These are phyloP conservation scores for Drosophila kikkawai DNA, from an alignment of 1,140 invertebrate species.

Conservation along the genomic window DNA sequence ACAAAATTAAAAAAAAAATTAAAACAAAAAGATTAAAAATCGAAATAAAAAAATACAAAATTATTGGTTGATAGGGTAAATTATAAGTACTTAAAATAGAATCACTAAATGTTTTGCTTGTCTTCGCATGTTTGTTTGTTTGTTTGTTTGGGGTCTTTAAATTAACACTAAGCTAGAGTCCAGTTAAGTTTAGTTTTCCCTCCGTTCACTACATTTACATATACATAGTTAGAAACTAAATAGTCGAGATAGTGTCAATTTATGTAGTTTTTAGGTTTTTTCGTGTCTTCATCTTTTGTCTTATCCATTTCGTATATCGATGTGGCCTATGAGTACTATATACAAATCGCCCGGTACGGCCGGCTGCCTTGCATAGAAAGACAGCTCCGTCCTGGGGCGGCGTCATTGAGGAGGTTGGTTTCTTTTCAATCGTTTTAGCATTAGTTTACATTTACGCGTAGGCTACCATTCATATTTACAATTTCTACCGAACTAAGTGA, in stretches of 20 bases:
- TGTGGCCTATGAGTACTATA: conserved; percentile 63
- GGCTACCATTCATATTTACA: conserved; percentile 61
- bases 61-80: conserved; percentile 49
- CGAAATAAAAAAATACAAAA: conserved; percentile 41
- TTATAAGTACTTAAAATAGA: conserved; percentile 74
- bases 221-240: conserved; percentile 66
- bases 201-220: conserved; percentile 50
- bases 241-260: conserved; percentile 80
- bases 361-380: conserved; percentile 66
- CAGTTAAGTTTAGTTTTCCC: conserved; percentile 63
- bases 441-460: conserved; percentile 47
- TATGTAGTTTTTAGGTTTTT: conserved; percentile 32
- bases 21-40: conserved; percentile 63
- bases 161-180: conserved; percentile 70
- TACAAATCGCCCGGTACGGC: conserved; percentile 67
- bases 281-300: conserved; percentile 42
- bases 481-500: conserved; percentile 64
- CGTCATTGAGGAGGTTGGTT: conserved; percentile 76
- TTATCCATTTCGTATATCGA: conserved; percentile 62
- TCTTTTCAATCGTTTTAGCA: conserved; percentile 44
- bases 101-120: conserved; percentile 81
- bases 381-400: conserved; percentile 44
- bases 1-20: conserved; percentile 54
- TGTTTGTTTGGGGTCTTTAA: conserved; percentile 54
- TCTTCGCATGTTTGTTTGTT: conserved; percentile 70